Base-by-base conservation (phyloP, 2,888 invertebrate species). In the Rutpela maculata region DNA sequence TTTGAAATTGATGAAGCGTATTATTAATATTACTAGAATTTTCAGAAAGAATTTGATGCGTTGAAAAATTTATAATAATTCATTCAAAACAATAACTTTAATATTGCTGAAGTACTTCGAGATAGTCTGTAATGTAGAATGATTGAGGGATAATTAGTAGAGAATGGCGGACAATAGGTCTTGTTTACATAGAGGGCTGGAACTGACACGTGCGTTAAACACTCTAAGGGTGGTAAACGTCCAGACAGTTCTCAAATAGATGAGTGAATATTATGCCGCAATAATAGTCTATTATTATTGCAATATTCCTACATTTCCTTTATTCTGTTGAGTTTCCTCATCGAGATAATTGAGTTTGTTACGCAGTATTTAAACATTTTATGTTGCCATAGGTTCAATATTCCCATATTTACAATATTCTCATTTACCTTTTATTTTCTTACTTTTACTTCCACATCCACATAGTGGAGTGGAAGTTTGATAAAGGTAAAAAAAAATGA, bases 131-230 rank as follows among this genome's bases (percentile, higher is more conserved):
- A 73, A 78, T 78, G 78, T 78, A 56, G 77, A 78, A 75, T 80
- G 80, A 82, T 82, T 81, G 81, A 81, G 75, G 79, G 74, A 75
- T 81, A 82, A 82, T 82, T 81, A 81, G 81, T 74, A 71, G 73
- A 76, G 78, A 80, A 81, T 75, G 75, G 77, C 67, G 78, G 78
- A 82, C 81, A 82, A 82, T 81, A 74, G 81, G 68, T 78, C 76
- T 77, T 81, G 80, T 82, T 81, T 80, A 80, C 80, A 81, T 75
- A 80, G 81, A 82, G 78, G 80, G 81, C 81, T 82, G 82, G 35
- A 79, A 71, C 79, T 81, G 82, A 82, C 82, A 82, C 80, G 81
- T 81, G 80, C 80, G 81, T 68, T 78, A 65, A 78, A 70, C 65
- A 74, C 63, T 79, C 73, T 63, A 74, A 78, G 81, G 81, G 80